Evolutionary conservation across 2,797 vertebrate species (phyloP), one percentile per base, ranked within the genome.

Genomic region (Siniperca undulata): DNA sequence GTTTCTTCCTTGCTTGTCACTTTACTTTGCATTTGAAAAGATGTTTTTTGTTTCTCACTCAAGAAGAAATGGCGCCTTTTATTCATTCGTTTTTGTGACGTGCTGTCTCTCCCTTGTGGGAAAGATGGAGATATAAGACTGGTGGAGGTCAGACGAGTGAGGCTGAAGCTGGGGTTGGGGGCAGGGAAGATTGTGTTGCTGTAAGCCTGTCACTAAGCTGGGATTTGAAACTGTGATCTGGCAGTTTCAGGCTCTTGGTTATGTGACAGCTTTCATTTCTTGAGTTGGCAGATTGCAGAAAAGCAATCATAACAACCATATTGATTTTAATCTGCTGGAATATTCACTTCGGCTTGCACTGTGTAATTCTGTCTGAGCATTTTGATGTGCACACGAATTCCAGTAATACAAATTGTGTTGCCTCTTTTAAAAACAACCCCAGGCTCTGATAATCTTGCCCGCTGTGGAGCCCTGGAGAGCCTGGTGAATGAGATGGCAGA

Each of bases 391-490:
- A 22, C 36, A 20, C 20, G 24, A 70, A 64, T 62, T 78, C 9
- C 36, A 65, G 4, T 71, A 24, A 81, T 27, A 42, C 6, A 46
- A 60, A 66, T 24, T n/a, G 20, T 82, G 20, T 75, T 42, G 22
- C 73, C 38, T 84, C 50, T 52, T 77, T 70, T 30, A 3, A 65
- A 81, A 78, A 74, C 48, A 16, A 19, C 50, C 13, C 7, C 84
- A 96, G 95, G 90, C 20, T 91, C 95, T 91, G 99, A 99, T 93
- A 98, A 97, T 85, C 95, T 99, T 20, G 95, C 97, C 16, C 97
- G 99, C 83, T 99, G 96, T 14, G 97, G 97, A n/a, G 98, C 96
- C 0, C 84, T 99, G 91, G 97, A 99, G 93, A 98, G 95, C 89
- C 90, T 99, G 84, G 97, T 99, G 77, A 97, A 95, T 8, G 97